These are phyloP conservation scores for Leptocoma aspasia DNA, from an alignment of 2,113 vertebrate genomes.

Conservation along the genomic window DNA sequence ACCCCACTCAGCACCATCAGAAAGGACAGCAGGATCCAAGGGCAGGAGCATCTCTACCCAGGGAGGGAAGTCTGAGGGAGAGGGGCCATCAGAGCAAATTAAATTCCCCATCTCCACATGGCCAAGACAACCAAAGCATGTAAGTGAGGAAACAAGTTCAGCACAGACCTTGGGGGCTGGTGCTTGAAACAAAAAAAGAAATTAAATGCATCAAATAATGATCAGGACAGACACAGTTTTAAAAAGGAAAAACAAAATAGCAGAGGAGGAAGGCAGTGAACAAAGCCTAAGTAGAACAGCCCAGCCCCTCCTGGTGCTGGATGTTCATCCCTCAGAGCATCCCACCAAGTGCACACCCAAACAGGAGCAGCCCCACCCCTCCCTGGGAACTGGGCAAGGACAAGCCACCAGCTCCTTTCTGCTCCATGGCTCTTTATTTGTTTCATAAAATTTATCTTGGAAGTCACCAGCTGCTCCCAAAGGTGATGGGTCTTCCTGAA, in stretches of 20 bases:
- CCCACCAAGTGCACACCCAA: background rate
- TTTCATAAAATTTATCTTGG: background rate
- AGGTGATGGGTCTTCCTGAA: background rate
- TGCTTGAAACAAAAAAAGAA: background rate
- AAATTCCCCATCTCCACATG: constrained; percentile 3
- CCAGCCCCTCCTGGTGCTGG: background rate
- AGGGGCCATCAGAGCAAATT: background rate
- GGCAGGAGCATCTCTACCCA: background rate
- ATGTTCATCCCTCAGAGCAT: background rate
- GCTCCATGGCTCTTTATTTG: background rate
- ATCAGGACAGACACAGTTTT: background rate
- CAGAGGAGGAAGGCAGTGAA: background rate
- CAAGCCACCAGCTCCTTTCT: background rate
- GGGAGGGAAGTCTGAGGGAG: constrained; percentile 30
- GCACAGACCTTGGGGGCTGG: background rate
- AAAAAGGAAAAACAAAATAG: background rate
- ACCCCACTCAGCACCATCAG: background rate
- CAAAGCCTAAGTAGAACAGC: background rate
- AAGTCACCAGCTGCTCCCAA: background rate
- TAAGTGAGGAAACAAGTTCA: background rate
- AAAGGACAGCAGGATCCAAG: constrained; percentile 38
- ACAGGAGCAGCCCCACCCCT: background rate
- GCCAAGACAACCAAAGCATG: background rate
- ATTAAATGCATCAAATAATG: background rate
- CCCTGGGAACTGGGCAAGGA: background rate